These are phyloP conservation scores for Leuciscus idus DNA, from an alignment of 2,113 vertebrate species.

Conservation along the genomic window DNA sequence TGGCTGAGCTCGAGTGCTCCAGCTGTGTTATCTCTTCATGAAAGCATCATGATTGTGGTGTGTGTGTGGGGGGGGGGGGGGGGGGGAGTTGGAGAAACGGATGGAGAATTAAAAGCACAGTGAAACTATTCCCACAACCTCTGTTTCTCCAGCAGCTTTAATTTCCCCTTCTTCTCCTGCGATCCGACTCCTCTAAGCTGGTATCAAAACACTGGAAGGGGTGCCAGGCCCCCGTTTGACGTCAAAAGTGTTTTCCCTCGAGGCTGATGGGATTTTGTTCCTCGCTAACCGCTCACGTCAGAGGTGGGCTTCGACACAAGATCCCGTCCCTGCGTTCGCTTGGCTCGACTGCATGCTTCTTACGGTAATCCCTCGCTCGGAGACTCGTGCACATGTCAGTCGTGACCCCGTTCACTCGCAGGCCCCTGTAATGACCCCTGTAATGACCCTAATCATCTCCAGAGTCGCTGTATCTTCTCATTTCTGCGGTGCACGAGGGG, in stretches of 20 bases:
- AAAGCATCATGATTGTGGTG: not conserved
- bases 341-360: not conserved
- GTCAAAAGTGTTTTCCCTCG: conserved; percentile 71
- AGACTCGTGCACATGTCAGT: conserved; percentile 11
- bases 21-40: conserved; percentile 1
- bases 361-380: not conserved
- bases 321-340: conserved; percentile 38
- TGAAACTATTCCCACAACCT: not conserved
- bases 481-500: not conserved
- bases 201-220: conserved; percentile 69
- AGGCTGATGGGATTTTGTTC: conserved; percentile 65
- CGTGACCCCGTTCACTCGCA: not conserved
- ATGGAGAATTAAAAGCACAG: not conserved
- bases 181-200: conserved; percentile 63
- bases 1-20: not conserved
- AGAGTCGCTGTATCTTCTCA: not conserved
- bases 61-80: not conserved
- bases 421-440: not conserved
- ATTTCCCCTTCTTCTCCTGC: conserved; percentile 68
- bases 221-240: conserved; percentile 63
- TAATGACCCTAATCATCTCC: conserved; percentile 47
- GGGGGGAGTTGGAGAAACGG: not conserved
- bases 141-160: conserved; percentile 65
- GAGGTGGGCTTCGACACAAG: conserved; percentile 42
- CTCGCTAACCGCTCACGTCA: conserved; percentile 57